A percentile compares a stretch with the other conserved stretches of the same genome.
Evolutionary conservation across 1,140 invertebrate genomes (phyloP).

Genomic region (Drosophila willistoni): DNA sequence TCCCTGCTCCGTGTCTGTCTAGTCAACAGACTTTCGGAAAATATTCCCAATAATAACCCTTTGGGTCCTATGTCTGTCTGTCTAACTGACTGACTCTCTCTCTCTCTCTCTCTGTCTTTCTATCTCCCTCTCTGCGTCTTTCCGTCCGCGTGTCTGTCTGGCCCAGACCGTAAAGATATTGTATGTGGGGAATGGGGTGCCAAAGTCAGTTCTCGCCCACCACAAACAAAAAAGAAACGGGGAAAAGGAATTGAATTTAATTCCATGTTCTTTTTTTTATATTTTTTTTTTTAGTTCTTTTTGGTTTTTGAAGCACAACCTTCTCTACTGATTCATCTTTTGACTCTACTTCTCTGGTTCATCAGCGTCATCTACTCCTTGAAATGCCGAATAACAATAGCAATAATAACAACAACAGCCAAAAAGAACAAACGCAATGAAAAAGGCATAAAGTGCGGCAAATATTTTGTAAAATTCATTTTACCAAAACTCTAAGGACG

Average conservation of each 20-base stretch:
- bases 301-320: constrained; percentile 30
- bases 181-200: constrained; percentile 37
- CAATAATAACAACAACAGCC: constrained; percentile 7
- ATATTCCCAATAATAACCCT: constrained; percentile 43
- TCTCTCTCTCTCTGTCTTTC: neutral
- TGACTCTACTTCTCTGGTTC: constrained; percentile 11
- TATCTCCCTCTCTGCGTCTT: too few relatives aligned
- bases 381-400: constrained; percentile 7
- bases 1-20: constrained; percentile 6
- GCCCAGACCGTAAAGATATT: neutral
- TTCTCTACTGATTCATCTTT: constrained; percentile 48
- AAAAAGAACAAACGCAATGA: constrained; percentile 13
- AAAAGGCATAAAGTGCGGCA: constrained; percentile 25
- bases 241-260: too few relatives aligned
- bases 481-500: constrained; percentile 60
- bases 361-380: constrained; percentile 6
- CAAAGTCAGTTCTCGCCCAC: constrained; percentile 54
- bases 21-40: constrained; percentile 19
- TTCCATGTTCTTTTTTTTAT: too few relatives aligned
- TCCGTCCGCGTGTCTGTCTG: neutral
- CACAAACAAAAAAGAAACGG: constrained; percentile 17
- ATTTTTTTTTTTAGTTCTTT: constrained; percentile 7
- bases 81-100: constrained; percentile 39
- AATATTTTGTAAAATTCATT: constrained; percentile 79
- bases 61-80: constrained; percentile 15